Evolutionary conservation across 2,888 invertebrate genomes (phyloP).

Genomic region (Alloscopus bannaensis): DNA sequence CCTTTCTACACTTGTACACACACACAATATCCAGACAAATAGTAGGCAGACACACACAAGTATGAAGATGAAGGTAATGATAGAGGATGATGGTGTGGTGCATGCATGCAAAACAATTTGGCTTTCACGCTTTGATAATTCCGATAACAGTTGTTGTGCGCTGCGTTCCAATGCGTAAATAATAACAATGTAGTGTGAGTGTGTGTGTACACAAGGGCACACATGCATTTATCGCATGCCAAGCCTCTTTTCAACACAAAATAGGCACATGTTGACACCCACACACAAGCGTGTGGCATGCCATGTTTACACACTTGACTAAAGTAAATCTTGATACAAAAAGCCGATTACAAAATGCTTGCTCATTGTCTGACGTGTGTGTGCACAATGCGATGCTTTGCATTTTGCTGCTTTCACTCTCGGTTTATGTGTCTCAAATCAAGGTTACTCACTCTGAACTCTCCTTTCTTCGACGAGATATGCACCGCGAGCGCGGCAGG

Average conservation of each 20-base stretch:
- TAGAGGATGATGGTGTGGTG: too few relatives aligned
- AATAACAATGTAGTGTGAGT: slow-evolving; percentile 25
- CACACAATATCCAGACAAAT: too few relatives aligned
- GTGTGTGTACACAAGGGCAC: background rate
- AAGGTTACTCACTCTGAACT: slow-evolving; percentile 27
- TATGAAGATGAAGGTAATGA: too few relatives aligned
- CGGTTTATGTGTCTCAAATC: slow-evolving; percentile 3
- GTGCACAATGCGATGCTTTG: background rate
- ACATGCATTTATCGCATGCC: slow-evolving; percentile 17
- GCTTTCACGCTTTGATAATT: slow-evolving; percentile 54
- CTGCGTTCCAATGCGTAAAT: slow-evolving; percentile 37
- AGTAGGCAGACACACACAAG: too few relatives aligned
- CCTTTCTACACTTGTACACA: too few relatives aligned
- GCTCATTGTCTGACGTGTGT: background rate
- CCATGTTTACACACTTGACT: slow-evolving; percentile 15
- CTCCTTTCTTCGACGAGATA: too few relatives aligned
- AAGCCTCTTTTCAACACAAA: slow-evolving; percentile 8
- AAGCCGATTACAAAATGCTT: slow-evolving; percentile 38
- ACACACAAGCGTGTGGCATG: slow-evolving; percentile 7
- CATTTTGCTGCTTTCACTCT: slow-evolving; percentile 29
- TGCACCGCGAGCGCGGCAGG: too few relatives aligned
- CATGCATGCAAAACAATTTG: slow-evolving; percentile 43
- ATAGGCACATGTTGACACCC: slow-evolving; percentile 46
- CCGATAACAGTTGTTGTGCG: slow-evolving; percentile 19
- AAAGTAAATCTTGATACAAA: background rate